Conservation (phyloP, 2,888 invertebrate species). For the Lampropteryx suffumata region DNA sequence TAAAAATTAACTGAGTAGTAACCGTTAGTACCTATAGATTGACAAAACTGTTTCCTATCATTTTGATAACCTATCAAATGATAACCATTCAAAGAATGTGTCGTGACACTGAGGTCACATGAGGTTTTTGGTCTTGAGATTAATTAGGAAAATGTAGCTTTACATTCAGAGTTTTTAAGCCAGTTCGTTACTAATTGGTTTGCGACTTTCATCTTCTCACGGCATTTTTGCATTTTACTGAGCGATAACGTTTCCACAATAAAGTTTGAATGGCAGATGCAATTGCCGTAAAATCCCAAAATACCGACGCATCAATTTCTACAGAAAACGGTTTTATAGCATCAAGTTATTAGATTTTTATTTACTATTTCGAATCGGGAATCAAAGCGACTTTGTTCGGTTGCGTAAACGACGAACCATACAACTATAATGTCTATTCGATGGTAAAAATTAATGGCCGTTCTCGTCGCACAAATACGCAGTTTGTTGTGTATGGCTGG, state of each 20-base stretch:
- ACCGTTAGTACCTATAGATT: too few species aligned
- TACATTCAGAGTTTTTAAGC: too few species aligned
- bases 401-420: conserved; percentile 50
- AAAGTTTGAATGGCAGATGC: conserved; percentile 7
- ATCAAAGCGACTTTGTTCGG: conserved; percentile 38
- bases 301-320: conserved; percentile 7
- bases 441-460: conserved; percentile 46
- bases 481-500: conserved; percentile 10
- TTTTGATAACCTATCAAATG: too few species aligned
- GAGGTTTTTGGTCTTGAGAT: too few species aligned
- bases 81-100: too few species aligned
- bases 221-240: too few species aligned
- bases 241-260: too few species aligned
- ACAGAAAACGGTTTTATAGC: conserved; percentile 14
- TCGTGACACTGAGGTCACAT: too few species aligned
- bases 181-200: not conserved
- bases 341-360: conserved; percentile 26
- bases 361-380: conserved; percentile 29
- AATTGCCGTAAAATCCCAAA: conserved; percentile 15
- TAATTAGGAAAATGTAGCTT: too few species aligned
- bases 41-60: too few species aligned
- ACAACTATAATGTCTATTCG: conserved; percentile 37
- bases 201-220: conserved; percentile 2
- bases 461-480: conserved; percentile 37
- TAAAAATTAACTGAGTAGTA: too few species aligned